phyloP scores from a whole-genome alignment of 2,888 invertebrate species.

The Heliconius erato region DNA sequence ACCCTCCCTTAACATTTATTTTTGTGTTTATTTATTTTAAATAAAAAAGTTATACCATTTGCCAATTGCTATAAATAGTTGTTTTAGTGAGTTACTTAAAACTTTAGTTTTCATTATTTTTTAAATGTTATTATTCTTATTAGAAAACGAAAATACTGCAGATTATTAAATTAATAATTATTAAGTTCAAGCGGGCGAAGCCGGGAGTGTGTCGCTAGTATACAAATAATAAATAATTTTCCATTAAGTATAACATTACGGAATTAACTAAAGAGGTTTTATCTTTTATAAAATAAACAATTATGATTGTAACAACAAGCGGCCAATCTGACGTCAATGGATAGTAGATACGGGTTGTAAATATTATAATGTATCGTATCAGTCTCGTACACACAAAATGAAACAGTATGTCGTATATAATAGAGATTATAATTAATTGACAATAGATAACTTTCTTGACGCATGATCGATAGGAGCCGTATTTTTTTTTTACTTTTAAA shows the following conservation, averaged over 20 bases:
- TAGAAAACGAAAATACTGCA: too few species aligned
- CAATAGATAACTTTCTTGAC: not conserved
- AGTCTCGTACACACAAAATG: not conserved
- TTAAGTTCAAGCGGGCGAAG: too few species aligned
- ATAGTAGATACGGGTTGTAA: conserved; percentile 27
- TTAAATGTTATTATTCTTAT: too few species aligned
- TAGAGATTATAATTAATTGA: not conserved
- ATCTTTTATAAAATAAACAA: conserved; percentile 34
- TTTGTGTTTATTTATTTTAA: too few species aligned
- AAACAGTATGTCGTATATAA: not conserved
- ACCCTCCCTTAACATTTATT: too few species aligned
- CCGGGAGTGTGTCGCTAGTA: not conserved
- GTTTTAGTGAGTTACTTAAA: not conserved
- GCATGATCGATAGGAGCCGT: not conserved
- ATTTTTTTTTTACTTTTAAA: too few species aligned
- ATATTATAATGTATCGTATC: conserved; percentile 1
- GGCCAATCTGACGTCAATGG: conserved; percentile 42
- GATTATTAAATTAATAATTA: too few species aligned
- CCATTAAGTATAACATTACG: not conserved
- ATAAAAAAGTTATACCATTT: too few species aligned
- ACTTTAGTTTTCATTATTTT: too few species aligned
- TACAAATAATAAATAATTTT: conserved; percentile 6
- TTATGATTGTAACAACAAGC: conserved; percentile 39
- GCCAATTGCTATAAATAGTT: too few species aligned
- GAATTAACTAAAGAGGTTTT: conserved; percentile 21